phyloP scores from a whole-genome alignment of 1,140 invertebrate genomes.

The Leptinotarsa texana region DNA sequence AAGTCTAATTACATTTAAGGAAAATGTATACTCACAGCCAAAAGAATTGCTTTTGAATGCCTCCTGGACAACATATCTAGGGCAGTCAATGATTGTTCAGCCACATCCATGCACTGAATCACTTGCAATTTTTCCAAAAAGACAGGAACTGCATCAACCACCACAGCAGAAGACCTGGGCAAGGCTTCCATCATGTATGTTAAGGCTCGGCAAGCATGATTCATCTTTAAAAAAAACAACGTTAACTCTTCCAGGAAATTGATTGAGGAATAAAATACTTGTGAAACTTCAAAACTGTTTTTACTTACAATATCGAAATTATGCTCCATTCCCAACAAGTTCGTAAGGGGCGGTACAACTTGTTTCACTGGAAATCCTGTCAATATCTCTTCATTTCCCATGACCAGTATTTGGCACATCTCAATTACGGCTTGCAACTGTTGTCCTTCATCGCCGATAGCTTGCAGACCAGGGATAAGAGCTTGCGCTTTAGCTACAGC shows the following conservation, averaged over 20 bases:
- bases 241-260: background rate
- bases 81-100: conserved; percentile 94
- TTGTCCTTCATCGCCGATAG: conserved; percentile 92
- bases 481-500: conserved; percentile 92
- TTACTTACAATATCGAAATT: conserved; percentile 93
- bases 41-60: conserved; percentile 94
- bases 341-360: conserved; percentile 93
- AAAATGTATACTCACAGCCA: conserved; percentile 70
- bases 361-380: conserved; percentile 97
- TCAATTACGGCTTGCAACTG: conserved; percentile 97
- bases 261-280: too few relatives aligned
- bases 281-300: too few relatives aligned
- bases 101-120: conserved; percentile 99
- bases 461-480: conserved; percentile 89
- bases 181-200: conserved; percentile 99
- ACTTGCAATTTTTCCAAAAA: conserved; percentile 95
- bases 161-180: conserved; percentile 92
- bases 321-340: conserved; percentile 87
- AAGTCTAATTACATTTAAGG: background rate
- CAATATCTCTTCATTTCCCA: conserved; percentile 99
- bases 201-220: conserved; percentile 95
- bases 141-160: conserved; percentile 95
- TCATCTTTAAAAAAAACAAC: conserved; percentile 73
- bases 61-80: conserved; percentile 95
- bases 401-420: conserved; percentile 98